phyloP scores from a whole-genome alignment of 2,797 vertebrate species.

The Nannoperca australis region DNA sequence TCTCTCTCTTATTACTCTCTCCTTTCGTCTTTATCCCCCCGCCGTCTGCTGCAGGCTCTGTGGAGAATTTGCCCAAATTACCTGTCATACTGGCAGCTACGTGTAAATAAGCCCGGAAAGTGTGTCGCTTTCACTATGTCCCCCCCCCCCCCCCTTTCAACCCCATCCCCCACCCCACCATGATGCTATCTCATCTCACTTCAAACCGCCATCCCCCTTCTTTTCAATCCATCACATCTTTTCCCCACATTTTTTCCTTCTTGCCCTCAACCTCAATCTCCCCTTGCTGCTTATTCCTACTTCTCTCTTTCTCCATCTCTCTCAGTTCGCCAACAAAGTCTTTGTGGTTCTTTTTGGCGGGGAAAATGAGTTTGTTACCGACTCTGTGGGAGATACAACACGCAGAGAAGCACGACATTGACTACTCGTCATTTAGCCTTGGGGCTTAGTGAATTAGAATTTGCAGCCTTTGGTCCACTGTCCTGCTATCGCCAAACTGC shows the following conservation, averaged over 20 bases:
- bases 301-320: slow-evolving; percentile 40
- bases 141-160: background rate
- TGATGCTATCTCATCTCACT: slow-evolving; percentile 67
- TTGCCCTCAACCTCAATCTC: slow-evolving; percentile 66
- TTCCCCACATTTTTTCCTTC: slow-evolving; percentile 27
- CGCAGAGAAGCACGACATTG: slow-evolving; percentile 70
- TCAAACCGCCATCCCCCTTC: slow-evolving; percentile 55
- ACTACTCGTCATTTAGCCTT: slow-evolving; percentile 79
- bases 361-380: slow-evolving; percentile 68
- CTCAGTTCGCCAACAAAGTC: slow-evolving; percentile 59
- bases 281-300: slow-evolving; percentile 53
- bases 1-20: slow-evolving; percentile 70
- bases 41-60: slow-evolving; percentile 83
- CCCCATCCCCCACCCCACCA: background rate
- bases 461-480: slow-evolving; percentile 53
- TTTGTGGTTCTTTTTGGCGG: slow-evolving; percentile 57
- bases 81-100: slow-evolving; percentile 88
- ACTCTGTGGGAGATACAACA: slow-evolving; percentile 57
- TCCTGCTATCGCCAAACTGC: slow-evolving; percentile 33
- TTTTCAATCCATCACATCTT: slow-evolving; percentile 75
- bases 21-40: slow-evolving; percentile 81
- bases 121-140: slow-evolving; percentile 73
- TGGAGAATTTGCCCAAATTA: slow-evolving; percentile 89
- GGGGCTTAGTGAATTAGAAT: slow-evolving; percentile 74
- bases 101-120: slow-evolving; percentile 87